Conservation (phyloP, 2,888 invertebrate species). For the Ligdia adustata region DNA sequence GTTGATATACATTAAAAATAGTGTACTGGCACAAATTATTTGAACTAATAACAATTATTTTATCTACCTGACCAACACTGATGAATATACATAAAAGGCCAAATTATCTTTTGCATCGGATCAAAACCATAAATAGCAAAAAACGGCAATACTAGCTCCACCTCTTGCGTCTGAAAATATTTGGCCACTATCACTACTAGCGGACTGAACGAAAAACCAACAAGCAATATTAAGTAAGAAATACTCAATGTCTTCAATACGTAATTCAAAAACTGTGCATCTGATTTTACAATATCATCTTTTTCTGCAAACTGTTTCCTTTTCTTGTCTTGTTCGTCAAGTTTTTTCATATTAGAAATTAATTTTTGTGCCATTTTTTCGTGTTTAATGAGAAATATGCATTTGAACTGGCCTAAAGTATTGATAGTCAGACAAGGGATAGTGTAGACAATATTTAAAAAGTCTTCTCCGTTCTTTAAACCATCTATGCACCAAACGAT, state of each 20-base stretch:
- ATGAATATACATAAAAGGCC: constrained; percentile 58
- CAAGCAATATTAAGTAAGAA: constrained; percentile 41
- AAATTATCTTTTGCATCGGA: constrained; percentile 48
- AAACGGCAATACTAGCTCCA: constrained; percentile 55
- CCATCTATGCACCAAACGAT: constrained; percentile 48
- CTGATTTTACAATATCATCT: constrained; percentile 42
- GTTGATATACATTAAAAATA: too few relatives aligned
- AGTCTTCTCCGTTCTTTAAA: constrained; percentile 41
- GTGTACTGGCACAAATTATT: too few relatives aligned
- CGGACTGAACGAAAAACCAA: constrained; percentile 49
- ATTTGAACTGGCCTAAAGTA: constrained; percentile 42
- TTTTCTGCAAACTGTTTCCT: constrained; percentile 29
- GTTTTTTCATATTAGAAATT: constrained; percentile 37
- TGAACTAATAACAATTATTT: too few relatives aligned
- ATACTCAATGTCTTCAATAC: constrained; percentile 48
- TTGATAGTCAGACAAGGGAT: constrained; percentile 51
- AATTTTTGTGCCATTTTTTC: constrained; percentile 40
- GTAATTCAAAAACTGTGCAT: constrained; percentile 44
- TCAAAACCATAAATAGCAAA: constrained; percentile 60
- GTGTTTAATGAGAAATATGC: constrained; percentile 38
- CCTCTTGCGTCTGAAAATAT: constrained; percentile 47
- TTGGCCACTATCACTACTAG: constrained; percentile 45
- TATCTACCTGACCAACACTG: constrained; percentile 62
- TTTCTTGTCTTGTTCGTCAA: constrained; percentile 41
- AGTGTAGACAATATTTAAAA: constrained; percentile 47